These are phyloP conservation scores for Mormyrus lacerda DNA, from an alignment of 2,113 vertebrate genomes.

Conservation along the genomic window DNA sequence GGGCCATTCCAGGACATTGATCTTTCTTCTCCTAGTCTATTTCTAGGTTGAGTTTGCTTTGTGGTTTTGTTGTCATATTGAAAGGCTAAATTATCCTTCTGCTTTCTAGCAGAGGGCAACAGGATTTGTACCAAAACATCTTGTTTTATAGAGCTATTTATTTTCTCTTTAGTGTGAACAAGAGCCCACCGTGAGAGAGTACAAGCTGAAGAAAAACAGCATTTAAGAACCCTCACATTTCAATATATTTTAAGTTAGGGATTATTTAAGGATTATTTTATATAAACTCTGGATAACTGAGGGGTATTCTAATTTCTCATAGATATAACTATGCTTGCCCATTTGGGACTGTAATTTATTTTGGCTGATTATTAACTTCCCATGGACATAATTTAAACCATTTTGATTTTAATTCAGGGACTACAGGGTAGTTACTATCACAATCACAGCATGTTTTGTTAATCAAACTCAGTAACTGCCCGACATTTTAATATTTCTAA, in stretches of 20 bases:
- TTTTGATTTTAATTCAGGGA: not conserved
- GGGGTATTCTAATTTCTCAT: not conserved
- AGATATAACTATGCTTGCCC: not conserved
- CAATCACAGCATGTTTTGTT: not conserved
- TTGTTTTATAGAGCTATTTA: not conserved
- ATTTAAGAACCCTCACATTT: not conserved
- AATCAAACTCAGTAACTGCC: not conserved
- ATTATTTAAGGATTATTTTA: not conserved
- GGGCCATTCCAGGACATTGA: not conserved
- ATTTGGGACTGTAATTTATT: not conserved
- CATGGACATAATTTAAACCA: not conserved
- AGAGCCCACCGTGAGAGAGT: not conserved
- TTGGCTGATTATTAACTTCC: not conserved
- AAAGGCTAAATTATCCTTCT: not conserved
- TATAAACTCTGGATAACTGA: not conserved
- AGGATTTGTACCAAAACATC: not conserved
- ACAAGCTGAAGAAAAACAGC: not conserved
- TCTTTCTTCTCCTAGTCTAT: not conserved
- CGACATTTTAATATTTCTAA: not conserved
- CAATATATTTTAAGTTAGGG: not conserved
- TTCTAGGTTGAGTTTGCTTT: not conserved
- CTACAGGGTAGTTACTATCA: not conserved
- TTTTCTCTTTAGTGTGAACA: not conserved
- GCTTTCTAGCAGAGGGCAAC: not conserved
- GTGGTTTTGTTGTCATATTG: not conserved